A percentile compares a stretch with the other conserved stretches of the same genome.
phyloP scores from a whole-genome alignment of 2,113 vertebrate genomes.

The Pristiophorus japonicus region DNA sequence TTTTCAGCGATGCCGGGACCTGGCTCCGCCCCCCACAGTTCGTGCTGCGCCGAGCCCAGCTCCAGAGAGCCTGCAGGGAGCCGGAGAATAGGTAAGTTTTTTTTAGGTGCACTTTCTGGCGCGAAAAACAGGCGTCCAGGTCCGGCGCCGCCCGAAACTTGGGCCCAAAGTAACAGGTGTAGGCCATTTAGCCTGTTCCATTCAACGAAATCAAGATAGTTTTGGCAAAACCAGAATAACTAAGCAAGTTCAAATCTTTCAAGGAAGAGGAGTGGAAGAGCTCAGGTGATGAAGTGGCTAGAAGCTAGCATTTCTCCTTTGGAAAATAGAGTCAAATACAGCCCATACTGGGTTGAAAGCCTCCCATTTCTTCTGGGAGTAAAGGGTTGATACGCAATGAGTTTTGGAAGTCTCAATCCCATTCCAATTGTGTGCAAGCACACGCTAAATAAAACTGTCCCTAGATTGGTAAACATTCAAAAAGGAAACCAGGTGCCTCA shows the following conservation, averaged over 20 bases:
- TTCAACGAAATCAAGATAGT: neutral
- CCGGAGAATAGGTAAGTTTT: no score
- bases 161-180: no score
- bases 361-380: neutral
- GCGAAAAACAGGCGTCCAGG: no score
- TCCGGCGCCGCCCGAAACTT: no score
- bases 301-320: neutral
- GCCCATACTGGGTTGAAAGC: neutral
- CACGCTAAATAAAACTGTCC: neutral
- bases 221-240: neutral
- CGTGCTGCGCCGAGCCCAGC: no score
- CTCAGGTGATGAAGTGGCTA: neutral
- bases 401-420: neutral
- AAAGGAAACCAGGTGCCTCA: neutral
- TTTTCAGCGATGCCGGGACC: no score
- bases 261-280: neutral
- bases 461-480: neutral
- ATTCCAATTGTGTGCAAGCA: neutral
- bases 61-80: no score
- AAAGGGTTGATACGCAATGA: neutral
- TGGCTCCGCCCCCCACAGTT: no score
- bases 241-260: neutral
- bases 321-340: neutral
- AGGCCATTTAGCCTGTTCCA: neutral
- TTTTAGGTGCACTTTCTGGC: no score